Evolutionary conservation across 35 echinoderm and acorn worm genomes (phyloP).

Genomic region (Stichopus chloronotus): DNA sequence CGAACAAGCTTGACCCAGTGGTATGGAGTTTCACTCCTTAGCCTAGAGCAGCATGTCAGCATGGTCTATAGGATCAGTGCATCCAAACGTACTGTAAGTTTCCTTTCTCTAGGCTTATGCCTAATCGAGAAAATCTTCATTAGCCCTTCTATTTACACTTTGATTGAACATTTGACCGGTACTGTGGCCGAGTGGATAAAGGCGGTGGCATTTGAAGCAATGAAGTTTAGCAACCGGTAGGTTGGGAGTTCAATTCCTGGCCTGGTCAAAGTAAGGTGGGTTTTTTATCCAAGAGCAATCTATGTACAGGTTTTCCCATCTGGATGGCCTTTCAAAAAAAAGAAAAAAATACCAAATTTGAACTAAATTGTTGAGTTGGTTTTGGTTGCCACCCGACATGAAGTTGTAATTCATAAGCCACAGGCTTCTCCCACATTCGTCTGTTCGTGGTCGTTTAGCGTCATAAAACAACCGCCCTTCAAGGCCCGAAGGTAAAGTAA

Average conservation of each 20-base stretch:
- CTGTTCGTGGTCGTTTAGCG: not conserved
- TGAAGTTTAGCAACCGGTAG: too few relatives aligned
- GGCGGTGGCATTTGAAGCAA: too few relatives aligned
- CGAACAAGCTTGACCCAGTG: not conserved
- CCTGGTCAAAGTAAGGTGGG: too few relatives aligned
- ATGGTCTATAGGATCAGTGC: not conserved
- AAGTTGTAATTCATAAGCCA: too few relatives aligned
- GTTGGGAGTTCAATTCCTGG: too few relatives aligned
- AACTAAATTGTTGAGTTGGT: constrained; percentile 9
- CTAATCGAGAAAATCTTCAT: not conserved
- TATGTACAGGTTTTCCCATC: constrained; percentile 8
- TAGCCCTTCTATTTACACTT: constrained; percentile 15
- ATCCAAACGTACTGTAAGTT: constrained; percentile 8
- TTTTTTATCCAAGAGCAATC: too few relatives aligned
- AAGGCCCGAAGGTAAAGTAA: constrained; percentile 2
- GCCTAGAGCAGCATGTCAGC: not conserved
- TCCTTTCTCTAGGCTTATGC: not conserved
- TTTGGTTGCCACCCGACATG: constrained; percentile 1
- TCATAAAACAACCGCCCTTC: not conserved
- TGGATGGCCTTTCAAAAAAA: constrained; percentile 8
- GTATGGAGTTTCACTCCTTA: not conserved
- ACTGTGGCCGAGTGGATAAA: not conserved
- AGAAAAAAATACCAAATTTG: constrained; percentile 6
- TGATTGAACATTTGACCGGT: not conserved
- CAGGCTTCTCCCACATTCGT: too few relatives aligned